Evolutionary conservation across 2,888 invertebrate species (phyloP), one percentile per base, ranked within the genome.

Genomic region (Tachystola acroxantha): DNA sequence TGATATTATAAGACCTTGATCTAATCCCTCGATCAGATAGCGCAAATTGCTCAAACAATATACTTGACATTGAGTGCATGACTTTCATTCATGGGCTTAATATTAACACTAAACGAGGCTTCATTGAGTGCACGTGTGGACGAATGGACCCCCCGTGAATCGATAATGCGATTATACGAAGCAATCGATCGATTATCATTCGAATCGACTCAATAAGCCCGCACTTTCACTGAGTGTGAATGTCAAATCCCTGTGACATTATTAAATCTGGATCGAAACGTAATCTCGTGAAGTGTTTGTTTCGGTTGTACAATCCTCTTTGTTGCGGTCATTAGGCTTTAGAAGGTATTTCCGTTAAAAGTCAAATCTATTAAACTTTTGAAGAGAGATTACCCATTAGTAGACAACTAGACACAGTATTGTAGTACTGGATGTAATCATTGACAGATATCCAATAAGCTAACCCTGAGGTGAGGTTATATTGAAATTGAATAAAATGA

Each of bases 211-310:
- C 53, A 72, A 74, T 70, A 74, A 74, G 66, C 65, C 62, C 56
- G 50, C 57, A 77, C 85, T 86, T 85, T 86, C 82, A 78, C 84
- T 69, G 59, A 57, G 65, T 75, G 72, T 76, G 71, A 76, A 78
- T 79, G 82, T 81, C 79, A 77, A 65, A 69, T 65, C 58, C 58
- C 52, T 51, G 57, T 62, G 71, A 73, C 69, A 64, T 64, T 67
- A 72, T 73, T 70, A 70, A 74, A 71, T 70, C 59, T 67, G 68
- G 64, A 70, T 65, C 68, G 55, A 57, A 57, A 57, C 53, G 50
- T 79, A 70, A 74, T 70, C 70, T 64, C 46, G 34, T 37, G 37
- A 46, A 48, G 46, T 55, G 58, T 65, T 61, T 69, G 65, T 71
- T 68, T 65, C 60, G 57, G 51, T 59, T 32, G 59, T 53, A 45